phyloP scores from a whole-genome alignment of 92 coral and sea anemone species.

The Parazoanthus swiftii region DNA sequence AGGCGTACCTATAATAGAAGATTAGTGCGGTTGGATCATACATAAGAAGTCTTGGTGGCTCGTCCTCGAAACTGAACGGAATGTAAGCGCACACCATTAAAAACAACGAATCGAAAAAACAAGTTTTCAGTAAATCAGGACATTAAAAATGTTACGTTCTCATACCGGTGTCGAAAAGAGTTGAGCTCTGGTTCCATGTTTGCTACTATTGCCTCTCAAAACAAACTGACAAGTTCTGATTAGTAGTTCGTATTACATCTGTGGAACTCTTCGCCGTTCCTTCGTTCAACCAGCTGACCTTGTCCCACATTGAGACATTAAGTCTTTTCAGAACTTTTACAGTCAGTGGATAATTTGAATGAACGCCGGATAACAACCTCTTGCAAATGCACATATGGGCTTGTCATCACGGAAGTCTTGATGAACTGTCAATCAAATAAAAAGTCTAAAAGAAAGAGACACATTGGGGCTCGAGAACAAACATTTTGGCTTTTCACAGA shows the following conservation, averaged over 20 bases:
- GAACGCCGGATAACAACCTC: neutral
- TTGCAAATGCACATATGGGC: constrained; percentile 23
- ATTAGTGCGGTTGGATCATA: constrained; percentile 32
- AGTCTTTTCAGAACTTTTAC: neutral
- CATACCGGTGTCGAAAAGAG: constrained; percentile 17
- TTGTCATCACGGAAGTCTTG: neutral
- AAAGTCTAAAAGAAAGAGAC: constrained; percentile 10
- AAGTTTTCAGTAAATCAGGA: neutral
- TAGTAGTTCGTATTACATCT: neutral
- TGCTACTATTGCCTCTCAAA: neutral
- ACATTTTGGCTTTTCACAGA: constrained; percentile 11
- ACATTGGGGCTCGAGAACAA: neutral
- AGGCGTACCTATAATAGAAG: constrained; percentile 41
- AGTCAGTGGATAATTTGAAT: constrained; percentile 7
- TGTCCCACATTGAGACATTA: neutral
- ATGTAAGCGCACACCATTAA: neutral
- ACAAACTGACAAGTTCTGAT: neutral
- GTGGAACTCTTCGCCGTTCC: neutral
- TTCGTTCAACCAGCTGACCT: neutral
- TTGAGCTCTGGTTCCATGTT: constrained; percentile 4
- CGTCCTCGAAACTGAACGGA: constrained; percentile 10
- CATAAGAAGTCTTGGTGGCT: constrained; percentile 32
- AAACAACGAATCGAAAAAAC: constrained; percentile 5
- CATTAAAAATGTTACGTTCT: neutral
- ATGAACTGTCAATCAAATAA: constrained; percentile 40